A percentile compares a stretch with the other conserved stretches of the same genome.
These are phyloP conservation scores for Temnothorax unifasciatus DNA, from an alignment of 2,888 invertebrate genomes.

Conservation along the genomic window DNA sequence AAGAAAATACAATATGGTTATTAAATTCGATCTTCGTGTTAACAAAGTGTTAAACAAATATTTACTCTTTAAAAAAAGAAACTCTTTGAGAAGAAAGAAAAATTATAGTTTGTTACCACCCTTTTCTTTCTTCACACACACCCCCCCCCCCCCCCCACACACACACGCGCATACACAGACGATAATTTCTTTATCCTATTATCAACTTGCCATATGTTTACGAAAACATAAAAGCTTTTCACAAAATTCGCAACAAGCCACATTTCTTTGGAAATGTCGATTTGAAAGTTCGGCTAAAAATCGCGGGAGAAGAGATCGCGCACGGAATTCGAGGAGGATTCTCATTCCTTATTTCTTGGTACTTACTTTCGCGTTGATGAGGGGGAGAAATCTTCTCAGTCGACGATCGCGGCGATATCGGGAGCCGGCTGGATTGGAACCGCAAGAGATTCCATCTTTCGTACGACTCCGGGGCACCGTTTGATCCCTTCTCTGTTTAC, in stretches of 20 bases:
- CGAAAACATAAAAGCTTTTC: neutral
- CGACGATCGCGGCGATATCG: slow-evolving; percentile 21
- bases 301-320: slow-evolving; percentile 11
- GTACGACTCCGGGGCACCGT: slow-evolving; percentile 59
- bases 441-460: slow-evolving; percentile 35
- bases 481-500: slow-evolving; percentile 41
- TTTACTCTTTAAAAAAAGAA: neutral
- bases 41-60: neutral
- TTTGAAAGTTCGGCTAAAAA: neutral
- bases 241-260: neutral
- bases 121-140: neutral
- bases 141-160: neutral
- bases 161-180: neutral
- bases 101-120: neutral
- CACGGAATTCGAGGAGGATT: neutral
- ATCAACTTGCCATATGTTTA: slow-evolving; percentile 15
- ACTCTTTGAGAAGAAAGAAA: neutral
- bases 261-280: neutral
- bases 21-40: neutral
- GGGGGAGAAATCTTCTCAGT: slow-evolving; percentile 17
- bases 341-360: neutral
- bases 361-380: slow-evolving; percentile 44
- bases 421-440: slow-evolving; percentile 16
- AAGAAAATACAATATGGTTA: neutral
- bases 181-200: neutral